phyloP scores from a whole-genome alignment of 1,140 invertebrate species.

The Pectinophora gossypiella region DNA sequence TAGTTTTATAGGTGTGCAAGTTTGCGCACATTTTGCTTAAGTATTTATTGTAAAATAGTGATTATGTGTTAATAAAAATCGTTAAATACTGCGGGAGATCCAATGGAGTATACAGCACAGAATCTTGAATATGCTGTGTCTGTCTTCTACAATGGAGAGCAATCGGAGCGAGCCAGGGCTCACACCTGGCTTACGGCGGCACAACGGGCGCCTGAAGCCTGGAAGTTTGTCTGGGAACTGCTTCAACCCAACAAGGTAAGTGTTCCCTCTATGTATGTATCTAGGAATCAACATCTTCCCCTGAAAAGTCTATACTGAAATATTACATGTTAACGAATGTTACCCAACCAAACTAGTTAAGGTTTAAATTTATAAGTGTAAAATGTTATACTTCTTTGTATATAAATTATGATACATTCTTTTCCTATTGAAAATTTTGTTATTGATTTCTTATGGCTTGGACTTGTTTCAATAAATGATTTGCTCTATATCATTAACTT shows the following conservation, averaged over 20 bases:
- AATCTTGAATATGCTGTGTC: conserved; percentile 73
- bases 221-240: conserved; percentile 93
- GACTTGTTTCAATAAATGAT: neutral
- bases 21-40: neutral
- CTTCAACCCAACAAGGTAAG: conserved; percentile 84
- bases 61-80: neutral
- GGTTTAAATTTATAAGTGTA: too few relatives aligned
- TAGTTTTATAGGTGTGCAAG: neutral
- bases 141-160: conserved; percentile 72
- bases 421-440: neutral
- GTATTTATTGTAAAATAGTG: too few relatives aligned
- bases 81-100: neutral
- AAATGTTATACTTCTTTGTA: too few relatives aligned
- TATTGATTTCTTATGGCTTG: neutral
- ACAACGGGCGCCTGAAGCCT: conserved; percentile 89
- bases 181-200: conserved; percentile 89
- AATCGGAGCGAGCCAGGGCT: conserved; percentile 80
- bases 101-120: conserved; percentile 68
- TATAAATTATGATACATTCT: neutral
- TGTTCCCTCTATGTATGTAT: neutral
- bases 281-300: neutral
- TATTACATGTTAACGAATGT: neutral
- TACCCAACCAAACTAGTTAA: too few relatives aligned
- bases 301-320: neutral
- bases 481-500: neutral